A percentile compares a stretch with the other conserved stretches of the same genome.
Conservation (phyloP, 1,140 invertebrate genomes). For the Calosoma granatense region DNA sequence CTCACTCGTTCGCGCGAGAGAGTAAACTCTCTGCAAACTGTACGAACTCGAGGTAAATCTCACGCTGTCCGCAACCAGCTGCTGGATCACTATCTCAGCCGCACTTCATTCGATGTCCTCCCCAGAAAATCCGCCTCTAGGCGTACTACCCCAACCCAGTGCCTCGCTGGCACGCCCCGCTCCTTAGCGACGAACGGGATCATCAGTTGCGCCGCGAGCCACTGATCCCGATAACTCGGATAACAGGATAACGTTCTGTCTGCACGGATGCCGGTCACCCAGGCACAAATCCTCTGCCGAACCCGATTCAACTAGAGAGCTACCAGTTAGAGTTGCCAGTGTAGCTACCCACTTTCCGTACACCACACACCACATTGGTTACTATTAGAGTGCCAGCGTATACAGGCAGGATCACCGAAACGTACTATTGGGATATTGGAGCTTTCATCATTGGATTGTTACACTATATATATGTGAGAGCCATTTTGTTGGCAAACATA, state of each 20-base stretch:
- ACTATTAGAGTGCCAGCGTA: too few relatives aligned
- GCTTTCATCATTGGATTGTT: too few relatives aligned
- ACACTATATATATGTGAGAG: too few relatives aligned
- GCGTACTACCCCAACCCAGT: background rate
- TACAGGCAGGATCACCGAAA: too few relatives aligned
- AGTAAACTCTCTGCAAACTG: background rate
- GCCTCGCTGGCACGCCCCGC: background rate
- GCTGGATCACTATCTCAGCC: background rate
- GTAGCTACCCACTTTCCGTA: too few relatives aligned
- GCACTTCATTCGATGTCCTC: background rate
- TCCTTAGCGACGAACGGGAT: background rate
- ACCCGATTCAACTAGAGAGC: background rate
- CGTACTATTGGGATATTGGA: too few relatives aligned
- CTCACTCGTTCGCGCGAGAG: too few relatives aligned
- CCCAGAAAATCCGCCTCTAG: background rate
- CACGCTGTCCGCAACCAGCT: background rate
- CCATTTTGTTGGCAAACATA: too few relatives aligned
- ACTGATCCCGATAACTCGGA: conserved; percentile 5
- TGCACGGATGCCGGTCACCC: background rate
- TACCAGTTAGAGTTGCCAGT: background rate
- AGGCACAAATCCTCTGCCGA: background rate
- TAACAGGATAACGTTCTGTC: conserved; percentile 3
- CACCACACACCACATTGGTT: too few relatives aligned
- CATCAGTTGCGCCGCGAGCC: conserved; percentile 1
- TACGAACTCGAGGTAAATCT: background rate